Conservation (phyloP, 2,888 invertebrate species). For the Congeria kusceri region DNA sequence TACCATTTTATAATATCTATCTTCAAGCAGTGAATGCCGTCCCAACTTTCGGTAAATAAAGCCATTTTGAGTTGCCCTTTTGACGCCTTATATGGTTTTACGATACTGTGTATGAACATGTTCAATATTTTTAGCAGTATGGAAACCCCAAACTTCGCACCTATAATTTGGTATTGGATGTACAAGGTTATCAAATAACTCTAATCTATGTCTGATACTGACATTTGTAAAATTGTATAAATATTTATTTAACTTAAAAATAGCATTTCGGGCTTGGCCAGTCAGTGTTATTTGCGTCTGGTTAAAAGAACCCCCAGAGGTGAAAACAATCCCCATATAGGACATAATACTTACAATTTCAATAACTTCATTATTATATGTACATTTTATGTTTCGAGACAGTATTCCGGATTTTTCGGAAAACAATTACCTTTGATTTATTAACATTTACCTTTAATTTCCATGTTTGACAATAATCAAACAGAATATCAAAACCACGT, state of each 20-base stretch:
- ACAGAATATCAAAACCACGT: background rate
- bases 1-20: too few species aligned
- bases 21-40: too few species aligned
- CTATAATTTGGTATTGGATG: too few species aligned
- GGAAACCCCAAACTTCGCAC: too few species aligned
- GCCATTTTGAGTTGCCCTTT: too few species aligned
- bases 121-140: too few species aligned
- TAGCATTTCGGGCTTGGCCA: constrained; percentile 6
- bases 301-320: background rate
- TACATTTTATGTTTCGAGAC: too few species aligned
- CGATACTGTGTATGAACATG: too few species aligned
- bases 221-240: background rate
- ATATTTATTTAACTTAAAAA: background rate
- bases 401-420: constrained; percentile 3
- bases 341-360: constrained; percentile 6
- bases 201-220: background rate
- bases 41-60: too few species aligned
- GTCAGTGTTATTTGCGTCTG: constrained; percentile 1
- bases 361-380: background rate
- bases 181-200: background rate
- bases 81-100: too few species aligned
- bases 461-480: background rate
- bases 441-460: background rate
- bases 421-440: constrained; percentile 2
- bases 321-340: constrained; percentile 6